Evolutionary conservation across 37 sponge, comb jelly and placozoan genomes (phyloP), one percentile per base, ranked within the genome.

Genomic region (Tethya wilhelma): DNA sequence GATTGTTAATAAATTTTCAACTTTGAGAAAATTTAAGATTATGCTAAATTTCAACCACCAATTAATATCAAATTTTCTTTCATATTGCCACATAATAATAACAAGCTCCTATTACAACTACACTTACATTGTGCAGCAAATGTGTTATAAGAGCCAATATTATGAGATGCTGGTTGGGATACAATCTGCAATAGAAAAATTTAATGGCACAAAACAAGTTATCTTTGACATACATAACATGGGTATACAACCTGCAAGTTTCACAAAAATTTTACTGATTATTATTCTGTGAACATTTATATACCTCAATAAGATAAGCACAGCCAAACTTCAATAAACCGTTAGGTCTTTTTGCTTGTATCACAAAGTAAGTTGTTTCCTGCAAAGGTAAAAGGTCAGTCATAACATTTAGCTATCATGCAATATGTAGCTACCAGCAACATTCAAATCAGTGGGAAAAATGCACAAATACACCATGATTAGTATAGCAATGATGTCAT

Each of bases 311-410:
- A 8, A 62, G 12, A 62, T 71, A 71, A 2, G 44, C 31, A 33
- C 82, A 81, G 6, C 82, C 72, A 28, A 81, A 81, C n/a, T 59
- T 71, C 63, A 71, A 46, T 14, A 81, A n/a, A 39, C 82, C 82
- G 32, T 71, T 81, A 7, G 59, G 4, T 1, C 12, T 28, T 31
- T 30, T 44, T 44, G 82, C 72, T 43, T 72, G 38, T 1, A 81
- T 11, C 30, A 28, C 43, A 26, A 81, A 81, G 33, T 49, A 34
- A 25, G 82, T 81, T 7, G 60, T 32, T 2, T 59, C 73, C 82
- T 81, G 59, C 28, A 44, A 23, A 62, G 3, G 40, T 6, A 43
- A n/a, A n/a, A n/a, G n/a, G n/a, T n/a, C n/a, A n/a, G n/a, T 44
- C 20, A 45, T 45, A 17, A 75, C 1, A 5, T 58, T 19, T 23